Evolutionary conservation across 2,888 invertebrate species (phyloP).

Genomic region (Drosophila neotestacea): DNA sequence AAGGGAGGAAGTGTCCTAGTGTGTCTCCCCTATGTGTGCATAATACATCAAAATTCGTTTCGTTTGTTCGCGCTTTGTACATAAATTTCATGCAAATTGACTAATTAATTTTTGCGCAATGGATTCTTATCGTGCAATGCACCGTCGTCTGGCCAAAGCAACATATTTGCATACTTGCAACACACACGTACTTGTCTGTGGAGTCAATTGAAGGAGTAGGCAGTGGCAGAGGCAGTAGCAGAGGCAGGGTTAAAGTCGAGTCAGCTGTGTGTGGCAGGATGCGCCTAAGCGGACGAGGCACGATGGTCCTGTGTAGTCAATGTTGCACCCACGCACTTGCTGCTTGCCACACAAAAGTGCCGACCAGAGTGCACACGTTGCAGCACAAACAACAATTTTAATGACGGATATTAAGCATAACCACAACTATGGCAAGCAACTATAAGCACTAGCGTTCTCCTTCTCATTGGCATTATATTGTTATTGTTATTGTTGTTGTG

Average conservation of each 20-base stretch:
- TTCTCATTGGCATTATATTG: not conserved
- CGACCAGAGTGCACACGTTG: slow-evolving; percentile 29
- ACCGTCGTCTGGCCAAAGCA: slow-evolving; percentile 31
- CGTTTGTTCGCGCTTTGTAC: slow-evolving; percentile 78
- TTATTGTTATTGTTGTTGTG: not conserved
- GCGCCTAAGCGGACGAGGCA: slow-evolving; percentile 45
- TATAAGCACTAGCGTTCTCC: slow-evolving; percentile 19
- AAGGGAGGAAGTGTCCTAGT: not conserved
- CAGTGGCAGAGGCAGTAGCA: not conserved
- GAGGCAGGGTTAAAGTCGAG: slow-evolving; percentile 1
- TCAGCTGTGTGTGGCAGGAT: slow-evolving; percentile 38
- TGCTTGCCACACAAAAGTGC: not conserved
- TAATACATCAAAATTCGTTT: slow-evolving; percentile 63
- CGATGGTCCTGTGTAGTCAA: slow-evolving; percentile 14
- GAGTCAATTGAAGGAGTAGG: not conserved
- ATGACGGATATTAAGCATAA: slow-evolving; percentile 78
- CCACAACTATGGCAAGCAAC: slow-evolving; percentile 61
- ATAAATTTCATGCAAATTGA: slow-evolving; percentile 83
- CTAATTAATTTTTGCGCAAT: slow-evolving; percentile 81
- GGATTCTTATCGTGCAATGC: slow-evolving; percentile 80
- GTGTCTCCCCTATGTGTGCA: slow-evolving; percentile 31
- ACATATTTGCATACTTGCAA: slow-evolving; percentile 64
- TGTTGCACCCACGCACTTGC: slow-evolving; percentile 58
- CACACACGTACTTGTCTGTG: not conserved
- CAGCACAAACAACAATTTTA: slow-evolving; percentile 71